Conservation (phyloP, 2,797 vertebrate genomes). For the Ispidina lecontei region DNA sequence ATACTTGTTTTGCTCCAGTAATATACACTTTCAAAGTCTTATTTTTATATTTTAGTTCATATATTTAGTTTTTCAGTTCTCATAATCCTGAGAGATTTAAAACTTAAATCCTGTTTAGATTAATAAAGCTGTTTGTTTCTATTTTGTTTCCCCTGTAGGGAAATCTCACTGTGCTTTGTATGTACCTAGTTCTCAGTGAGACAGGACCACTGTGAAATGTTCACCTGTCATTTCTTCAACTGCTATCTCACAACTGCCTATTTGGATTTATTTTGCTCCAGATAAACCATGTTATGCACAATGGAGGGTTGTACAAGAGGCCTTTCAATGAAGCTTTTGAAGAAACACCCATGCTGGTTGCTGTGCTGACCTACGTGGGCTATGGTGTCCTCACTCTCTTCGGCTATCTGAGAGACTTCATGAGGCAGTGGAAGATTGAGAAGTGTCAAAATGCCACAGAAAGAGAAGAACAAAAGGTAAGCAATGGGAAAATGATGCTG, state of each 20-base stretch:
- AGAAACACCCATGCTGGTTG: conserved; percentile 94
- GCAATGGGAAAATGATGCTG: not conserved
- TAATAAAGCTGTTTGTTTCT: not conserved
- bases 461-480: conserved; percentile 93
- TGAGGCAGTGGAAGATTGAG: conserved; percentile 94
- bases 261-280: conserved; percentile 37
- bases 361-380: conserved; percentile 95
- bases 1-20: not conserved
- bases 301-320: conserved; percentile 89
- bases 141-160: not conserved
- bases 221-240: not conserved
- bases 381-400: conserved; percentile 97
- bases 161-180: not conserved
- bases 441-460: conserved; percentile 93
- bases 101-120: not conserved
- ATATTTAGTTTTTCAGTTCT: not conserved
- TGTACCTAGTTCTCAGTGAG: not conserved
- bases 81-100: not conserved
- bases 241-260: not conserved
- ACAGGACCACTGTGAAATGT: not conserved
- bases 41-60: not conserved
- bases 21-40: not conserved
- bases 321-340: conserved; percentile 92
- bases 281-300: conserved; percentile 82
- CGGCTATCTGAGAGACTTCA: conserved; percentile 95